Evolutionary conservation across 2,113 vertebrate genomes (phyloP), one percentile per base, ranked within the genome.

Genomic region (Chinchilla lanigera): DNA sequence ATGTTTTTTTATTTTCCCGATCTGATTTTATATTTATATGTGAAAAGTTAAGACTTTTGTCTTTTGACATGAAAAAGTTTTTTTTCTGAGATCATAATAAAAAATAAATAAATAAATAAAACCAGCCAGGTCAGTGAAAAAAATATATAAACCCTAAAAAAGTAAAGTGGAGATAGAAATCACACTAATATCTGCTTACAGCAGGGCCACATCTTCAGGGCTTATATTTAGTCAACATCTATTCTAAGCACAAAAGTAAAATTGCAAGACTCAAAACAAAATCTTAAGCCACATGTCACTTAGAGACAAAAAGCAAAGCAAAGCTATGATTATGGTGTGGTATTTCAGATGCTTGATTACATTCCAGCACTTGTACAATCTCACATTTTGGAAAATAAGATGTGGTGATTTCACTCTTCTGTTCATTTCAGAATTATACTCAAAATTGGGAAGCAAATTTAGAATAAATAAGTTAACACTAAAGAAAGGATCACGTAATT

Each of bases 371-470:
- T 56, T 52, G n/a, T 44, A 65, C 10, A 61, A 6, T 90, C 90
- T 93, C 47, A 91, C 65, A 89, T 82, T 95, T 56, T 78, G 58
- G 63, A 88, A 87, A 95, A 3, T 85, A 54, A 90, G 56, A 83
- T 54, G 41, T 20, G 44, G 38, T 75, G 19, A 94, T 71, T 96
- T 94, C 12, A 95, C 95, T 97, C 95, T 89, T 92, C 24, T 58
- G 50, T 75, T 90, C 65, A 28, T 67, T 85, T 88, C 84, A 93
- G n/a, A 8, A 20, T 95, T 93, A 69, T 28, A 73, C 26, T 73
- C 22, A 38, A 65, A 92, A 71, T 22, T 73, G 5, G 91, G 28
- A 88, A 87, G 47, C 1, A 3, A 83, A 86, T 89, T 58, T 94
- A 65, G 22, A 81, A 54, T 61, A 56, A 88, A 78, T 30, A 33